Evolutionary conservation across 30 jellyfish, hydroid and myxozoan species (phyloP), one percentile per base, ranked within the genome.

Genomic region (Hydractinia echinata): DNA sequence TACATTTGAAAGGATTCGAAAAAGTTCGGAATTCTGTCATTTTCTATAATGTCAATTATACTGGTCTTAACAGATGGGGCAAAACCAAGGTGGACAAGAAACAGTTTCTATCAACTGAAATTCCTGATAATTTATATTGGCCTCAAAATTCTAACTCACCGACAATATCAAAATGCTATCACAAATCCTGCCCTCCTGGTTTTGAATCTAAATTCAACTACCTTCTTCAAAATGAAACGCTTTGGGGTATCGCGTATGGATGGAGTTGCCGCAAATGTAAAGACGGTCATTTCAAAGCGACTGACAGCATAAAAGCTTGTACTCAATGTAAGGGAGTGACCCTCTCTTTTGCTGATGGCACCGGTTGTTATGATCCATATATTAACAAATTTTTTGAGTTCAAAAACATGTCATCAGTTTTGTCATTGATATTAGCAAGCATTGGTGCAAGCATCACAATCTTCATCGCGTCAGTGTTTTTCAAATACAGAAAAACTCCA

Each of bases 251-350:
- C 4, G 74, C 19, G 16, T 4, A 64, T 64, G 74, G 74, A 13
- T 64, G 74, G 74, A 64, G 51, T 64, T 64, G 74, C 39, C 74
- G 74, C 74, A 64, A 13, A 64, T 64, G 74, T 13, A 7, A 64
- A 64, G 7, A 44, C 7, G 74, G 74, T n/a, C 18, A 64, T 64
- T 64, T n/a, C 16, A 64, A 64, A 51, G 10, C 4, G 4, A 64
- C 10, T 4, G 39, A 44, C 51, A 51, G 74, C 19, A 64, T 51
- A 64, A 51, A 64, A 13, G 51, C 74, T 64, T 64, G 74, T 64
- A 44, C 19, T 7, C 19, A 4, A n/a, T 64, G 74, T 51, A 44
- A 64, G 19, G 74, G 74, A 6, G 39, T 64, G 19, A 7, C 39
- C 6, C 19, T 64, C 2, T 51, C 74, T n/a, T 4, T n/a, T 64